Percentiles rank a stretch among this genome's conserved stretches.
These are phyloP conservation scores for Bombus confusus DNA, from an alignment of 1,140 invertebrate genomes.

Conservation along the genomic window DNA sequence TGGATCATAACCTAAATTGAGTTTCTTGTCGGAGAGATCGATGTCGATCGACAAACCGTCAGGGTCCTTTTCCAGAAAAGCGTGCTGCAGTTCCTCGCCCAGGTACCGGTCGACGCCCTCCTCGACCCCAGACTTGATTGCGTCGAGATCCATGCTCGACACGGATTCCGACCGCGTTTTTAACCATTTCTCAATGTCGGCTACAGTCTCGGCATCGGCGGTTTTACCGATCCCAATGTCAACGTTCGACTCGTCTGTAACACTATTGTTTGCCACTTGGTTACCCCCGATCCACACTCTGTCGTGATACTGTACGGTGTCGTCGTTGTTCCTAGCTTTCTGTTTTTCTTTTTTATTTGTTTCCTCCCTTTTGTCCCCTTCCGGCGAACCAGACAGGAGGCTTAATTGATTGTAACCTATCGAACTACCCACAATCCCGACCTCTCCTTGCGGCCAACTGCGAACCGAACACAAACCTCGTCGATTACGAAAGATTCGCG, in stretches of 20 bases:
- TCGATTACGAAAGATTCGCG: conserved; percentile 68
- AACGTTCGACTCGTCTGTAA: neutral
- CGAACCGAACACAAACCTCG: conserved; percentile 53
- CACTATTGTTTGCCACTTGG: neutral
- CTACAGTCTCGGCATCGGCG: conserved; percentile 67
- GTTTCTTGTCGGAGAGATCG: conserved; percentile 73
- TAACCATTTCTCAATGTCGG: conserved; percentile 77
- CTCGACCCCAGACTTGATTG: conserved; percentile 64
- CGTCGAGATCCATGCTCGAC: conserved; percentile 72
- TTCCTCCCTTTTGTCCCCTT: conserved; percentile 28
- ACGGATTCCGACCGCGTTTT: conserved; percentile 72
- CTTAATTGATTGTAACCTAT: conserved; percentile 21
- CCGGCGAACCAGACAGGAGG: conserved; percentile 27
- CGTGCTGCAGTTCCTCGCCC: conserved; percentile 64
- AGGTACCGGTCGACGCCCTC: conserved; percentile 71
- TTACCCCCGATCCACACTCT: conserved; percentile 20
- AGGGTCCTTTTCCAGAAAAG: conserved; percentile 71
- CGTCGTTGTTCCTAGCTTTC: conserved; percentile 17
- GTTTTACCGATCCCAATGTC: conserved; percentile 23
- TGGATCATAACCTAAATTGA: conserved; percentile 74
- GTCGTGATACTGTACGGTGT: neutral
- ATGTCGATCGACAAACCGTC: conserved; percentile 71
- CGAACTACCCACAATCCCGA: conserved; percentile 9
- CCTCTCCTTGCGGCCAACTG: conserved; percentile 46
- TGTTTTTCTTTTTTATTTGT: conserved; percentile 39